Evolutionary conservation across 2,888 invertebrate genomes (phyloP).

Genomic region (Pyrgus malvae): DNA sequence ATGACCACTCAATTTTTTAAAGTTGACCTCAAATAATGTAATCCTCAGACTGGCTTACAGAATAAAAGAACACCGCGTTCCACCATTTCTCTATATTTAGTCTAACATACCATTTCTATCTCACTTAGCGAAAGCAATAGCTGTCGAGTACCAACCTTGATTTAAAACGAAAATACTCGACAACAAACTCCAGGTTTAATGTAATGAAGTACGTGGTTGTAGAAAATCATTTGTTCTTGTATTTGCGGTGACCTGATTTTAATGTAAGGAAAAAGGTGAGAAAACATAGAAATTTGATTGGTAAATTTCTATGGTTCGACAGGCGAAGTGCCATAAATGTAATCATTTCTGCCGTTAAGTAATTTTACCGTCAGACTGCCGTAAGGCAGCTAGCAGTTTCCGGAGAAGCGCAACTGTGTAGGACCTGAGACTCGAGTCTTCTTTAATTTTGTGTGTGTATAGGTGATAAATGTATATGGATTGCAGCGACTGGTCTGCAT

Average conservation of each 20-base stretch:
- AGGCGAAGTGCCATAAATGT: no score
- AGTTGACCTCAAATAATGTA: no score
- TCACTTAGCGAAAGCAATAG: slow-evolving; percentile 10
- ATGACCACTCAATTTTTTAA: no score
- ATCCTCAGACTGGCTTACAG: background rate
- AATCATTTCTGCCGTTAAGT: no score
- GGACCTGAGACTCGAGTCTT: no score
- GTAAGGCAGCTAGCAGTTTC: no score
- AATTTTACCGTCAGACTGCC: no score
- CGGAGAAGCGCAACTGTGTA: no score
- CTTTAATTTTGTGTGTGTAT: no score
- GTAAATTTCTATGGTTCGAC: background rate
- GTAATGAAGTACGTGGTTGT: slow-evolving; percentile 22
- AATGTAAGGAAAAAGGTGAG: background rate
- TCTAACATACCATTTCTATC: background rate
- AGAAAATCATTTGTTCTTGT: background rate
- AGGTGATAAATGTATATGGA: no score
- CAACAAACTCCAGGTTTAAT: slow-evolving; percentile 14
- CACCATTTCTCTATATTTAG: background rate
- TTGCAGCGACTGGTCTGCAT: no score
- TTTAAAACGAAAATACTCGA: slow-evolving; percentile 9
- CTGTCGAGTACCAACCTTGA: slow-evolving; percentile 8
- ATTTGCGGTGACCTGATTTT: background rate
- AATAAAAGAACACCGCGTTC: background rate
- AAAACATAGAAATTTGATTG: background rate